Percentiles rank a stretch among this genome's conserved stretches.
phyloP scores from a whole-genome alignment of 2,113 vertebrate species.

The Puma concolor region DNA sequence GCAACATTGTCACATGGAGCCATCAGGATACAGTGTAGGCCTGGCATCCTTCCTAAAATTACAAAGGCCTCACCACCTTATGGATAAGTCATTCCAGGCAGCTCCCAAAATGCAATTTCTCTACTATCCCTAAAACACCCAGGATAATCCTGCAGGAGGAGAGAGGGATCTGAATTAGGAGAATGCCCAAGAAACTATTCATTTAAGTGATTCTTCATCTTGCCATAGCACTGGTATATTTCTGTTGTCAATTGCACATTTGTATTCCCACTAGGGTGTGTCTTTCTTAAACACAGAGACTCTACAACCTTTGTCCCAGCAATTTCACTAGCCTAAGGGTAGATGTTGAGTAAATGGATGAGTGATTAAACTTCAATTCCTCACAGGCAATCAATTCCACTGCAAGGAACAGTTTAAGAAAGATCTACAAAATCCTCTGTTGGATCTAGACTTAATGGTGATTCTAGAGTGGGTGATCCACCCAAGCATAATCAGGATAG shows the following conservation, averaged over 20 bases:
- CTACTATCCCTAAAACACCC: not conserved
- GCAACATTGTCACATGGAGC: slow-evolving; percentile 64
- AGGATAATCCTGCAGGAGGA: not conserved
- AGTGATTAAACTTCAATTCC: not conserved
- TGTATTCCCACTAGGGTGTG: not conserved
- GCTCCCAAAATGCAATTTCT: not conserved
- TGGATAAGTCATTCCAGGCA: not conserved
- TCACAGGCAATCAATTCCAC: not conserved
- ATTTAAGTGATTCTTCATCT: not conserved
- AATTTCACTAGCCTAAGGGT: not conserved
- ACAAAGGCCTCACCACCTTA: not conserved
- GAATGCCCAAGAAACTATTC: not conserved
- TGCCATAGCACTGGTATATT: not conserved
- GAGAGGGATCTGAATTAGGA: not conserved
- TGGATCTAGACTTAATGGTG: not conserved
- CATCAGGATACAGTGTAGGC: not conserved
- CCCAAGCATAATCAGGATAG: not conserved
- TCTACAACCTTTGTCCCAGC: not conserved
- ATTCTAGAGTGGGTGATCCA: not conserved
- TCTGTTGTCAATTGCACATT: not conserved
- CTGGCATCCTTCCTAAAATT: not conserved
- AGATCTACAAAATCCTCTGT: not conserved
- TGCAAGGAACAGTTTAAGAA: not conserved
- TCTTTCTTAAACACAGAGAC: not conserved
- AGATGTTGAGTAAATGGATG: not conserved